phyloP scores from a whole-genome alignment of 1,140 invertebrate species.

The Cheumatopsyche charites region DNA sequence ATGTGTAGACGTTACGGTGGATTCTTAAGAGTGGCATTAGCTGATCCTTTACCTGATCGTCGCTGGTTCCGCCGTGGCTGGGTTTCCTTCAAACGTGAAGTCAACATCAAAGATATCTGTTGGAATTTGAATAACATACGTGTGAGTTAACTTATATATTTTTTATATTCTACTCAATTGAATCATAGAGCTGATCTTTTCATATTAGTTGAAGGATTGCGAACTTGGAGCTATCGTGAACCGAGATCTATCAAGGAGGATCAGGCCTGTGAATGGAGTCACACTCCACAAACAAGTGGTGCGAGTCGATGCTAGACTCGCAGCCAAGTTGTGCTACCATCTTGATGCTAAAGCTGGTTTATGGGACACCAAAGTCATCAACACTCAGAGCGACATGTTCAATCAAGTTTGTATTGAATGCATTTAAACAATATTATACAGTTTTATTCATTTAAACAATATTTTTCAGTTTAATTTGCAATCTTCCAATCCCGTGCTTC shows the following conservation, averaged over 20 bases:
- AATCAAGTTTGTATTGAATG: conserved; percentile 33
- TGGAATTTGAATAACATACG: conserved; percentile 98
- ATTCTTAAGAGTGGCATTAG: conserved; percentile 94
- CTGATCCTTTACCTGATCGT: conserved; percentile 94
- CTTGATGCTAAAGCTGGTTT: conserved; percentile 84
- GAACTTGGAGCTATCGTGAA: conserved; percentile 95
- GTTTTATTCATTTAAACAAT: conserved; percentile 33
- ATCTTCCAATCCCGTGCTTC: conserved; percentile 93
- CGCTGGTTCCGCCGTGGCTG: conserved; percentile 96
- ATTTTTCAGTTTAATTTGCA: conserved; percentile 71
- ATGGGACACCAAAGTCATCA: conserved; percentile 64
- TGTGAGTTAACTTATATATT: conserved; percentile 66
- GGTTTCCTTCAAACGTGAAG: conserved; percentile 96
- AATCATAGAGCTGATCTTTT: conserved; percentile 7
- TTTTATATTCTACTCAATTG: conserved; percentile 43
- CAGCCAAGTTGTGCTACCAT: conserved; percentile 94
- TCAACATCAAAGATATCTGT: conserved; percentile 99
- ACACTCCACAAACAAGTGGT: conserved; percentile 91
- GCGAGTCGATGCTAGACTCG: conserved; percentile 89
- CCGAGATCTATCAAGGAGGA: conserved; percentile 88
- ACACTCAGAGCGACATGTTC: conserved; percentile 32
- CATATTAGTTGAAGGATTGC: conserved; percentile 79
- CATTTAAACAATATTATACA: conserved; percentile 7
- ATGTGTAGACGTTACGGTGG: conserved; percentile 95
- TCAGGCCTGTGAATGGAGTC: conserved; percentile 91